These are phyloP conservation scores for Glossophaga mutica DNA, from an alignment of 2,797 vertebrate genomes.

Conservation along the genomic window DNA sequence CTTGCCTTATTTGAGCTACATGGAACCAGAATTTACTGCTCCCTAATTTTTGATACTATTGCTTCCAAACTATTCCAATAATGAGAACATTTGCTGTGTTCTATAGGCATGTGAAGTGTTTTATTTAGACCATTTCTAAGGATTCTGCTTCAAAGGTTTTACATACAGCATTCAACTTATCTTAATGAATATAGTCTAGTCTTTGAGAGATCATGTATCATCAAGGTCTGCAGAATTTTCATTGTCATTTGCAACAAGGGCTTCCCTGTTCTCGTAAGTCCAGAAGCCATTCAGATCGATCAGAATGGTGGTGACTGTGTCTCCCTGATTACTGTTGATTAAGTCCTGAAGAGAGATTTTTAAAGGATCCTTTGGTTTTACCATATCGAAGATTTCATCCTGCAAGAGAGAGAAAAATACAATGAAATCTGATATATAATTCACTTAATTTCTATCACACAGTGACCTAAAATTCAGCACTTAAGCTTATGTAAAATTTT, in stretches of 20 bases:
- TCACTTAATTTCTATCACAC: neutral
- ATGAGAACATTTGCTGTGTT: slow-evolving; percentile 33
- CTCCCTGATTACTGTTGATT: slow-evolving; percentile 97
- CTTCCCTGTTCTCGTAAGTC: slow-evolving; percentile 98
- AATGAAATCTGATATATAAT: slow-evolving; percentile 7
- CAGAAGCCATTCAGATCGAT: slow-evolving; percentile 99
- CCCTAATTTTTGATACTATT: slow-evolving; percentile 51
- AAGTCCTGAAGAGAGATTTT: slow-evolving; percentile 97
- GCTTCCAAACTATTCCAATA: slow-evolving; percentile 36
- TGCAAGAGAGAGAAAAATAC: slow-evolving; percentile 72
- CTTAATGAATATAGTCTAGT: slow-evolving; percentile 44
- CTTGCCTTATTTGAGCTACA: slow-evolving; percentile 16
- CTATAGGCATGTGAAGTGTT: slow-evolving; percentile 48
- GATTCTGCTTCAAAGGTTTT: slow-evolving; percentile 58
- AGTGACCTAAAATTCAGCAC: neutral
- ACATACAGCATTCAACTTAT: slow-evolving; percentile 25
- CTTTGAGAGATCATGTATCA: slow-evolving; percentile 85
- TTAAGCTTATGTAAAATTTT: neutral
- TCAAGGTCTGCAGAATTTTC: slow-evolving; percentile 88
- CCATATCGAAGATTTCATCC: slow-evolving; percentile 99
- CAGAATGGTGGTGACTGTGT: slow-evolving; percentile 97
- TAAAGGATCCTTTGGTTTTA: slow-evolving; percentile 96
- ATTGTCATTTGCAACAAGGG: slow-evolving; percentile 92
- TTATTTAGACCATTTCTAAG: slow-evolving; percentile 54
- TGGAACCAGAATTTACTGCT: slow-evolving; percentile 19